A percentile compares a stretch with the other conserved stretches of the same genome.
Conservation (phyloP, 2,888 invertebrate species). For the Pseudolycoriella hygida region DNA sequence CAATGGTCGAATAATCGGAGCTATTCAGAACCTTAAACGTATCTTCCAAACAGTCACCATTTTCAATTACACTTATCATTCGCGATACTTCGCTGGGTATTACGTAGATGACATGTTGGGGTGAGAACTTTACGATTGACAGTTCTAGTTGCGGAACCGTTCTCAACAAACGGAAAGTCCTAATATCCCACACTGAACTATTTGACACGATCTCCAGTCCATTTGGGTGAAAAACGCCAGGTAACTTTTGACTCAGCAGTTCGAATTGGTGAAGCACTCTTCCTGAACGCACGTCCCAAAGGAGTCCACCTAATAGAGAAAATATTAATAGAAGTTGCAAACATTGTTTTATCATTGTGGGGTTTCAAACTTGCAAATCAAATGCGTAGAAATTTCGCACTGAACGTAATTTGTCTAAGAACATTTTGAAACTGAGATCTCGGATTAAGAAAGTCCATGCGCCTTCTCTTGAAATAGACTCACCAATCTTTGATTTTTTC, state of each 20-base stretch:
- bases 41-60: slow-evolving; percentile 37
- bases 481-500: too few relatives aligned
- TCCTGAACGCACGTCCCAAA: too few relatives aligned
- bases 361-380: too few relatives aligned
- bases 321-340: too few relatives aligned
- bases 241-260: slow-evolving; percentile 86
- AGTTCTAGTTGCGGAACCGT: slow-evolving; percentile 90
- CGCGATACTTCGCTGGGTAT: slow-evolving; percentile 56
- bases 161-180: slow-evolving; percentile 83
- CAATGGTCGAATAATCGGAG: slow-evolving; percentile 83
- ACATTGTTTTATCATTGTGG: too few relatives aligned
- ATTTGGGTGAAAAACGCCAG: too few relatives aligned
- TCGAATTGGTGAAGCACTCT: slow-evolving; percentile 93
- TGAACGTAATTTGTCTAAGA: too few relatives aligned
- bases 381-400: too few relatives aligned
- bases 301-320: too few relatives aligned
- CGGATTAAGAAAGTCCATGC: too few relatives aligned
- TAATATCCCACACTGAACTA: slow-evolving; percentile 95
- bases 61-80: slow-evolving; percentile 48
- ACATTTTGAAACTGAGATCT: too few relatives aligned
- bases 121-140: slow-evolving; percentile 58
- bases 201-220: slow-evolving; percentile 93
- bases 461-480: too few relatives aligned
- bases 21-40: slow-evolving; percentile 92
- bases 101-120: slow-evolving; percentile 86